phyloP scores from a whole-genome alignment of 2,113 vertebrate species.

The Irena cyanogastra region DNA sequence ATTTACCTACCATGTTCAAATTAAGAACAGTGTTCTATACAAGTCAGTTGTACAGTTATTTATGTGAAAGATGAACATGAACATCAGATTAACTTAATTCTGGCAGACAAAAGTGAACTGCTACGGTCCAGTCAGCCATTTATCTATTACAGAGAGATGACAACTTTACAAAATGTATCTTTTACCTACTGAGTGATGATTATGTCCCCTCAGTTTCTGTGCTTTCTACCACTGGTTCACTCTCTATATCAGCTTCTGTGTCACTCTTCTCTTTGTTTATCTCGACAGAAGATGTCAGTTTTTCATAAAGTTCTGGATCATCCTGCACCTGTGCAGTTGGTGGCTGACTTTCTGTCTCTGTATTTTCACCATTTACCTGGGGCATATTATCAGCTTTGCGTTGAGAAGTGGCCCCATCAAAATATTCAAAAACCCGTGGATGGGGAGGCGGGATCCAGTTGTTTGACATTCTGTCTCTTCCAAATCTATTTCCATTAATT shows the following conservation, averaged over 20 bases:
- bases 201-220: slow-evolving; percentile 99
- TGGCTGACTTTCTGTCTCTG: slow-evolving; percentile 80
- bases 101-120: slow-evolving; percentile 87
- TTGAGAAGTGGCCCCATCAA: slow-evolving; percentile 76
- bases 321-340: slow-evolving; percentile 72
- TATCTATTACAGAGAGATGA: slow-evolving; percentile 98
- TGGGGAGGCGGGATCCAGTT: slow-evolving; percentile 82
- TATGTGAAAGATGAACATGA: slow-evolving; percentile 92
- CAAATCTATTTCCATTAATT: slow-evolving; percentile 88
- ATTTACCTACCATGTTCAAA: slow-evolving; percentile 90
- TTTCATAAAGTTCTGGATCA: slow-evolving; percentile 80
- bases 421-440: slow-evolving; percentile 78
- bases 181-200: slow-evolving; percentile 99
- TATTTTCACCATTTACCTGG: slow-evolving; percentile 84
- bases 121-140: slow-evolving; percentile 93
- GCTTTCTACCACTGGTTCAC: slow-evolving; percentile 98
- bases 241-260: slow-evolving; percentile 90
- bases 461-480: slow-evolving; percentile 85
- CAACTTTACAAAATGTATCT: slow-evolving; percentile 99
- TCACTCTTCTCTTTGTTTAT: slow-evolving; percentile 90
- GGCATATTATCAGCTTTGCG: slow-evolving; percentile 77
- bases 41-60: slow-evolving; percentile 91
- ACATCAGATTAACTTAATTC: slow-evolving; percentile 85
- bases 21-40: slow-evolving; percentile 90
- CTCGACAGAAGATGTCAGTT: slow-evolving; percentile 79